Conservation (phyloP, 2,113 vertebrate species). For the Actinemys pallida region DNA sequence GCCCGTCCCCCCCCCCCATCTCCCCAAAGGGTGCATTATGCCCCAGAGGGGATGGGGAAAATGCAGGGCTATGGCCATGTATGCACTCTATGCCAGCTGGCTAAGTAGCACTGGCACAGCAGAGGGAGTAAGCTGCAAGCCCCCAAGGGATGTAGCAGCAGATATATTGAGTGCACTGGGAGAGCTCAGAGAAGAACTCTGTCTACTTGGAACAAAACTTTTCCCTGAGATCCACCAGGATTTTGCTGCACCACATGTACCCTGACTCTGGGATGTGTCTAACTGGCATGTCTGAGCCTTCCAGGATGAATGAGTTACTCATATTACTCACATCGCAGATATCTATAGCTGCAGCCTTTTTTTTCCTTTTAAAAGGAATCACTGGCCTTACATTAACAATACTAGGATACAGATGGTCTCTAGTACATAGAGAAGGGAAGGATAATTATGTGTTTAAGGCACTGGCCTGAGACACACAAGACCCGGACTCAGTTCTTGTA, state of each 20-base stretch:
- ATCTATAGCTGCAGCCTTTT: neutral
- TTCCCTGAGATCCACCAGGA: neutral
- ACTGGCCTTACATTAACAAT: neutral
- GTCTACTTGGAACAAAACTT: neutral
- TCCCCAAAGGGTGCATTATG: neutral
- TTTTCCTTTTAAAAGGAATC: neutral
- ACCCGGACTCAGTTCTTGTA: neutral
- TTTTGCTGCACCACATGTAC: neutral
- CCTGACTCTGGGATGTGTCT: neutral
- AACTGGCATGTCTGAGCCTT: neutral
- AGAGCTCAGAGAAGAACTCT: neutral
- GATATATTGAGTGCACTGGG: accelerated
- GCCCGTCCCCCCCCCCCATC: neutral
- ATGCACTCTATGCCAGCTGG: neutral
- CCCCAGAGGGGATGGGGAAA: neutral
- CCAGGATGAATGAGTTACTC: neutral
- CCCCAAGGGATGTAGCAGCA: neutral
- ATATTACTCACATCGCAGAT: neutral
- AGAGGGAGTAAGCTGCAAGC: neutral
- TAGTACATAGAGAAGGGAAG: neutral
- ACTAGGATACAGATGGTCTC: neutral
- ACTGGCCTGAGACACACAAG: neutral
- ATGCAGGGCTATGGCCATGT: neutral
- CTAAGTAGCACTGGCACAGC: neutral
- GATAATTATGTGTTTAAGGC: neutral